phyloP scores from a whole-genome alignment of 30 jellyfish, hydroid and myxozoan genomes.

The Aurelia coerulea region DNA sequence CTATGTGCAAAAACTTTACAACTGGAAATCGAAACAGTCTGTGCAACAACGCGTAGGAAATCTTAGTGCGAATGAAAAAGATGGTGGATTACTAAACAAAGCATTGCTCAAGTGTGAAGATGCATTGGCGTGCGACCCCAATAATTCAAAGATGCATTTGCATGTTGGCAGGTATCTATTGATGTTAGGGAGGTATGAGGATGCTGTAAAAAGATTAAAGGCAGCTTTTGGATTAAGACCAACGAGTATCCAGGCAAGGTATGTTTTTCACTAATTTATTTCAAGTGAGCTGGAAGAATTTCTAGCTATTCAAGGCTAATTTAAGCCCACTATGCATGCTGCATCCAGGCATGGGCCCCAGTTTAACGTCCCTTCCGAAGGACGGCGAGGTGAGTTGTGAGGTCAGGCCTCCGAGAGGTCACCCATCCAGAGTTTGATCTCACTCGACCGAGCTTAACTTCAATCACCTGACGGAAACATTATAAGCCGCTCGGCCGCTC shows the following conservation, averaged over 20 bases:
- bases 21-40: constrained; percentile 74
- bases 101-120: constrained; percentile 74
- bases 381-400: too few species aligned
- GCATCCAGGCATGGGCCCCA: too few species aligned
- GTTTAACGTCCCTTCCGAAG: too few species aligned
- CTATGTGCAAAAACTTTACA: constrained; percentile 79
- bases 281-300: too few species aligned
- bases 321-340: not conserved
- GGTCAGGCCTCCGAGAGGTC: too few species aligned
- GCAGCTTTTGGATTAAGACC: constrained; percentile 84
- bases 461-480: too few species aligned
- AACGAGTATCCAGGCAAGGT: constrained; percentile 80
- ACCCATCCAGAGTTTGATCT: too few species aligned
- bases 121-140: constrained; percentile 69
- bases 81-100: constrained; percentile 39
- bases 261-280: not conserved
- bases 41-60: not conserved
- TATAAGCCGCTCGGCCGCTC: too few species aligned
- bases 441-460: too few species aligned
- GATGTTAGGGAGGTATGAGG: constrained; percentile 59
- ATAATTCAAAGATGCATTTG: constrained; percentile 50
- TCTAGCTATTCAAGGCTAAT: not conserved
- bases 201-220: constrained; percentile 67
- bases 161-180: constrained; percentile 76
- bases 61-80: not conserved